Conservation (phyloP, 1,140 invertebrate genomes). For the Caenorhabditis brenneri region DNA sequence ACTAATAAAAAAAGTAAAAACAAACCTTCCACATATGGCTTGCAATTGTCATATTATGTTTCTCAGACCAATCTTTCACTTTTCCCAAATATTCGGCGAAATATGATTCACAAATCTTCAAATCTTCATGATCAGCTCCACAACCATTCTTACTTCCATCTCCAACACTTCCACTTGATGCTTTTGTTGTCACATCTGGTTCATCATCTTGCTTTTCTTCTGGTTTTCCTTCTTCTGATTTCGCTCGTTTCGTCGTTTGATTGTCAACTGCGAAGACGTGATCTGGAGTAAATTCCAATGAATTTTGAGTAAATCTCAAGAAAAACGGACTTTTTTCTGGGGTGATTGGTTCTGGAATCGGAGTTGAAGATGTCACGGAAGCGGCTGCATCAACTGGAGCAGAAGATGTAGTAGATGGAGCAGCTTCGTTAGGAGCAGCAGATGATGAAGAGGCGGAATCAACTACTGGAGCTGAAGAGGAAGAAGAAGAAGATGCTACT, state of each 20-base stretch:
- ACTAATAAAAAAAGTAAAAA: background rate
- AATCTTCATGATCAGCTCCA: constrained; percentile 12
- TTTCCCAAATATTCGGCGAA: constrained; percentile 34
- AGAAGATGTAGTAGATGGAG: background rate
- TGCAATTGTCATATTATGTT: constrained; percentile 1
- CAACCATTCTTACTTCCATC: constrained; percentile 5
- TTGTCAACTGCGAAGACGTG: constrained; percentile 3
- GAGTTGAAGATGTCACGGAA: background rate
- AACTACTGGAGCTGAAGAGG: background rate
- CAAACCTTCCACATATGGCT: constrained; percentile 30
- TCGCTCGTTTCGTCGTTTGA: background rate
- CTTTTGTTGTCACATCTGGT: background rate
- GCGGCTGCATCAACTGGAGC: background rate
- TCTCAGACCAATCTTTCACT: constrained; percentile 20
- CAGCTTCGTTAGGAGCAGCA: background rate
- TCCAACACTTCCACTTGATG: background rate
- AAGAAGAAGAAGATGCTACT: background rate
- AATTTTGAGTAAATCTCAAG: constrained; percentile 28
- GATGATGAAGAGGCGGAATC: background rate
- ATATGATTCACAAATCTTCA: constrained; percentile 17
- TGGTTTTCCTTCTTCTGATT: background rate
- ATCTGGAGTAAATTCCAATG: constrained; percentile 41
- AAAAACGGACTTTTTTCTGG: constrained; percentile 41
- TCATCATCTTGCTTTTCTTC: background rate
- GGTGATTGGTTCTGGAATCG: background rate